Conservation (phyloP, 2,888 invertebrate species). For the Erebia epiphron region DNA sequence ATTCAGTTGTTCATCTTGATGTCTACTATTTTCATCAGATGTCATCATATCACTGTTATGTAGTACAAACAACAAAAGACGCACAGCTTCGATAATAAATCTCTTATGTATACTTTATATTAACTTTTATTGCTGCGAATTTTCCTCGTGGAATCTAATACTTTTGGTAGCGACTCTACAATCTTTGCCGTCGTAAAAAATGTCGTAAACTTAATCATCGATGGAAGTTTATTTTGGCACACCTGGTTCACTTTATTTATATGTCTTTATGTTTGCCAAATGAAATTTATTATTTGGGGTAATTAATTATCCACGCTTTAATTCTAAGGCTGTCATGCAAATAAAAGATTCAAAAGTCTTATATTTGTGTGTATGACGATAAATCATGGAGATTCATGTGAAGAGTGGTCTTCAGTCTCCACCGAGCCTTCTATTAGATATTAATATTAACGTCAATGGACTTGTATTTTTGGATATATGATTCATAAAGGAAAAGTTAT, state of each 20-base stretch:
- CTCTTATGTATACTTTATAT: background rate
- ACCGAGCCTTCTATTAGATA: constrained; percentile 18
- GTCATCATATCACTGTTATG: no score
- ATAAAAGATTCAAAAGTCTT: constrained; percentile 46
- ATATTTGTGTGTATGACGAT: constrained; percentile 35
- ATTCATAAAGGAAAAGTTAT: constrained; percentile 30
- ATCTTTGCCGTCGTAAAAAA: constrained; percentile 25
- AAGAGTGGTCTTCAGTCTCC: background rate
- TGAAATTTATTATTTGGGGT: constrained; percentile 32
- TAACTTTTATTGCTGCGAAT: constrained; percentile 9
- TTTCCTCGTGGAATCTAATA: constrained; percentile 15
- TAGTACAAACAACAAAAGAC: background rate
- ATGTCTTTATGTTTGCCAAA: constrained; percentile 44
- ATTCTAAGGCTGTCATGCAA: constrained; percentile 43
- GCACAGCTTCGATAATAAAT: background rate
- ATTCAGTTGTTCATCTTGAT: background rate
- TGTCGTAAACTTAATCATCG: constrained; percentile 48
- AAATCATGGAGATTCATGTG: constrained; percentile 27
- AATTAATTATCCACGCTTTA: constrained; percentile 36
- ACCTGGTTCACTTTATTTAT: constrained; percentile 55
- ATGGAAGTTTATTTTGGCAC: constrained; percentile 51
- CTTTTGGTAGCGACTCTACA: constrained; percentile 30
- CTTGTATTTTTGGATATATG: constrained; percentile 22
- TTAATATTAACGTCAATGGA: constrained; percentile 11
- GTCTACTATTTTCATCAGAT: background rate